Percentiles rank a stretch among this genome's conserved stretches.
Conservation (phyloP, 1,140 invertebrate genomes). For the Hylyphantes graminicola region DNA sequence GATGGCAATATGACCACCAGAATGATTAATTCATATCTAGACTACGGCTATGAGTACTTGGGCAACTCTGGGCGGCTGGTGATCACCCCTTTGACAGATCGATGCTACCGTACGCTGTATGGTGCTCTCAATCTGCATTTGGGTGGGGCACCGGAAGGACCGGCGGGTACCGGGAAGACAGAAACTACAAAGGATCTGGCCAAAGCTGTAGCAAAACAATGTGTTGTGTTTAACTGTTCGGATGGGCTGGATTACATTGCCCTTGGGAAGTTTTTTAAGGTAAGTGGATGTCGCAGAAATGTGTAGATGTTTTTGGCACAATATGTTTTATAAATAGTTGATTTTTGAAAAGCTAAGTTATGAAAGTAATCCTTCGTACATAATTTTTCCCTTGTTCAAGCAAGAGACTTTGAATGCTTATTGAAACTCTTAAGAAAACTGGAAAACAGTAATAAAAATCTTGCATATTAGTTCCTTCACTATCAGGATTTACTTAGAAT, state of each 20-base stretch:
- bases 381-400: too few relatives aligned
- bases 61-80: conserved; percentile 89
- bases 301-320: too few relatives aligned
- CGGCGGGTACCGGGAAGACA: conserved; percentile 94
- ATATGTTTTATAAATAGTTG: too few relatives aligned
- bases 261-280: conserved; percentile 95
- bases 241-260: conserved; percentile 90
- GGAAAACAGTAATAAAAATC: too few relatives aligned
- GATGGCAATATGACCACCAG: conserved; percentile 79
- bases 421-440: too few relatives aligned
- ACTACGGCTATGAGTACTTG: conserved; percentile 95
- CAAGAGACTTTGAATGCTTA: too few relatives aligned
- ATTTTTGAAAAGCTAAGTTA: too few relatives aligned
- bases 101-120: conserved; percentile 91
- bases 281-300: conserved; percentile 47
- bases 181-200: conserved; percentile 97
- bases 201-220: conserved; percentile 95
- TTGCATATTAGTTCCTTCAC: too few relatives aligned
- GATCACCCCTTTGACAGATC: conserved; percentile 88
- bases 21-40: conserved; percentile 92
- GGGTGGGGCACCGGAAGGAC: conserved; percentile 89
- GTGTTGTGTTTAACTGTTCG: conserved; percentile 97
- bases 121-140: conserved; percentile 85
- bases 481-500: too few relatives aligned
- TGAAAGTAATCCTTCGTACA: too few relatives aligned